Evolutionary conservation across 2,113 vertebrate genomes (phyloP).

Genomic region (Blennius ocellaris): DNA sequence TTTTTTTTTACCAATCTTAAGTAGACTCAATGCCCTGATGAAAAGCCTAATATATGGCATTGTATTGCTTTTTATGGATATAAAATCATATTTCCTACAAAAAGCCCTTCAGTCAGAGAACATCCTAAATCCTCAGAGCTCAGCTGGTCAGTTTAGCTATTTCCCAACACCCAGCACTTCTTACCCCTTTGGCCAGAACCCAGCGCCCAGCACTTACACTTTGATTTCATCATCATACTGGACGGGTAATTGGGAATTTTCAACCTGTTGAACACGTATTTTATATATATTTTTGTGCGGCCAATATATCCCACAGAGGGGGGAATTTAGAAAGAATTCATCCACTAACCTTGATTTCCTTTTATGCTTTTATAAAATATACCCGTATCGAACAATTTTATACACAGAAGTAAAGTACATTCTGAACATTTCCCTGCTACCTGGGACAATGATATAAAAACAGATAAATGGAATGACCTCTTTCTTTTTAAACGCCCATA

Average conservation of each 20-base stretch:
- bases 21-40: not conserved
- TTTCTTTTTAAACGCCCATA: not conserved
- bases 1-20: not conserved
- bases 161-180: conserved; percentile 42
- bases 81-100: not conserved
- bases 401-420: not conserved
- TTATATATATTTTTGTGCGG: conserved; percentile 28
- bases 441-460: not conserved
- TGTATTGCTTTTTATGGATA: not conserved
- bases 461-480: not conserved
- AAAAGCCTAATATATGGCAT: not conserved
- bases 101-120: conserved; percentile 30
- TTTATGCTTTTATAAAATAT: not conserved
- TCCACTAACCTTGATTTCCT: not conserved
- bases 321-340: not conserved
- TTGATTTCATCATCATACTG: conserved; percentile 76
- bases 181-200: conserved; percentile 30
- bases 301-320: conserved; percentile 22
- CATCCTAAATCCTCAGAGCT: conserved; percentile 27
- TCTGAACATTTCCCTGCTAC: not conserved
- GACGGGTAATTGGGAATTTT: conserved; percentile 46
- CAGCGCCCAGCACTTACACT: conserved; percentile 52
- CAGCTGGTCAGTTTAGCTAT: conserved; percentile 26
- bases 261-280: conserved; percentile 49
- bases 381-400: not conserved